phyloP scores from a whole-genome alignment of 1,140 invertebrate species.

The Agraylea sexmaculata region DNA sequence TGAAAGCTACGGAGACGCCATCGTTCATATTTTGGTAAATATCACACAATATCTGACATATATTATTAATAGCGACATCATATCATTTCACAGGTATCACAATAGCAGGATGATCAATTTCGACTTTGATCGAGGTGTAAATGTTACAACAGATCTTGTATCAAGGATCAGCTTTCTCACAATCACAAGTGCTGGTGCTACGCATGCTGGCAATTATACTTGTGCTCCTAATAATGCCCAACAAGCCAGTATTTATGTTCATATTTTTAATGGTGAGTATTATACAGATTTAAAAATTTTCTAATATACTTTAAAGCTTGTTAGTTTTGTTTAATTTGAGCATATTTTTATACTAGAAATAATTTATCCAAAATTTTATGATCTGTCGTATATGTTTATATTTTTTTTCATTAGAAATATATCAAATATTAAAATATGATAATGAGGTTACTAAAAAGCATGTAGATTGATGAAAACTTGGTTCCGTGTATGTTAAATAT shows the following conservation, averaged over 20 bases:
- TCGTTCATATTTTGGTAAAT: conserved; percentile 54
- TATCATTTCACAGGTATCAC: conserved; percentile 39
- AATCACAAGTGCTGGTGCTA: conserved; percentile 42
- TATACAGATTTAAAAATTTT: no score
- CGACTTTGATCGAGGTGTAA: conserved; percentile 52
- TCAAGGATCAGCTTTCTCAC: conserved; percentile 23
- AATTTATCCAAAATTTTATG: no score
- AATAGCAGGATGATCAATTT: conserved; percentile 63
- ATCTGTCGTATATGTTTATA: no score
- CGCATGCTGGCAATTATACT: conserved; percentile 57
- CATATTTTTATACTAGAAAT: no score
- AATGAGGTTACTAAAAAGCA: no score
- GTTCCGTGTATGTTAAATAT: no score
- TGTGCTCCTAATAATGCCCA: conserved; percentile 58
- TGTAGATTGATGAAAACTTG: no score
- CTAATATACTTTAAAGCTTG: no score
- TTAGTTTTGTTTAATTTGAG: no score
- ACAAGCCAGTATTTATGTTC: conserved; percentile 53
- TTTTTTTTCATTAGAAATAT: no score
- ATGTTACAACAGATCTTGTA: conserved; percentile 47
- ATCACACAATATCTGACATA: background rate
- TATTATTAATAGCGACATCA: background rate
- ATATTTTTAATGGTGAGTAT: conserved; percentile 53
- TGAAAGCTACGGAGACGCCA: conserved; percentile 53
- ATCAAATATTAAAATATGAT: no score